Evolutionary conservation across 2,113 vertebrate species (phyloP), one percentile per base, ranked within the genome.

Genomic region (Crypturellus undulatus): DNA sequence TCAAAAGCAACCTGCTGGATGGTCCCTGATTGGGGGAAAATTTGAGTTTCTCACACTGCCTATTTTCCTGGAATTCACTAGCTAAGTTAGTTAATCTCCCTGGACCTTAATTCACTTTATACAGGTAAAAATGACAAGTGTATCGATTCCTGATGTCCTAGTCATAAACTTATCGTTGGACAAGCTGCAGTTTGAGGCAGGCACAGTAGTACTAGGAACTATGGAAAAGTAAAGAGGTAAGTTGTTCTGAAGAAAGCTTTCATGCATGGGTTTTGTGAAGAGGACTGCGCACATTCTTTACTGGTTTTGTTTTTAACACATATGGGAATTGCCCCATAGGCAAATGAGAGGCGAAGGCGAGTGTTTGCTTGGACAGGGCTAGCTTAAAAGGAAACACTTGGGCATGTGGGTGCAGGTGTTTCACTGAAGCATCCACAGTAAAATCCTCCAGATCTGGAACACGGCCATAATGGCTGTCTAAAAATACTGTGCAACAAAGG

Each of bases 401-500:
- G 62, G 20, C 12, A 2, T 36, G 83, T 22, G 47, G 13, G 22
- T 82, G 78, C 92, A 89, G 87, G 80, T 87, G 87, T 54, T 67
- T 78, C 5, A 0, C n/a, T 62, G 64, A 81, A 71, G 24, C 22
- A 49, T 6, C 9, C n/a, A 26, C 65, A 69, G 73, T 18, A 59
- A 79, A 92, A 86, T 42, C 56, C 14, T 59, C 28, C 72, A 22
- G 19, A 63, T 78, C 72, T 88, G 2, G 5, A 78, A 40, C 22
- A 30, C 2, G 40, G 51, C 71, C 71, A 67, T 63, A 87, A 47
- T 56, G 59, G 42, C 68, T 78, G 82, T 85, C 93, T 94, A 93
- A 95, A 96, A 96, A 94, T 80, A 95, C 79, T 51, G 71, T 14
- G 1, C 47, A 86, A 84, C 83, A 93, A 96, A 87, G 69, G 24